Conservation (phyloP, 2,797 vertebrate genomes). For the Pelodytes ibericus region DNA sequence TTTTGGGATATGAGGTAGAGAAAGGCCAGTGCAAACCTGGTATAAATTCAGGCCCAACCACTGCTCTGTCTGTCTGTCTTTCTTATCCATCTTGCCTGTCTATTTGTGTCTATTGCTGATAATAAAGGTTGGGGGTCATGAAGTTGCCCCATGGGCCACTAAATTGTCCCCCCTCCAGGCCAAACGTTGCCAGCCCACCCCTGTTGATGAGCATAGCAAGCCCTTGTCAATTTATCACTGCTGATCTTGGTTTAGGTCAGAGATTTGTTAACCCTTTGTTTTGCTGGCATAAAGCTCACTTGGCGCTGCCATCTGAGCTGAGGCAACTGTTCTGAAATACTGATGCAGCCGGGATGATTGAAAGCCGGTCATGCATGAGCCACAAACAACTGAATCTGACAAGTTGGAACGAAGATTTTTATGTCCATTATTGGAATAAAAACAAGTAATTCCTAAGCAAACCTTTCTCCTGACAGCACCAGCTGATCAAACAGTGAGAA, state of each 20-base stretch:
- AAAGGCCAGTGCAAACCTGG: too few relatives aligned
- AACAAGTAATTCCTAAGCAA: constrained; percentile 38
- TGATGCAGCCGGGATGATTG: constrained; percentile 43
- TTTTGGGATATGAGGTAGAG: too few relatives aligned
- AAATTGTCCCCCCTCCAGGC: too few relatives aligned
- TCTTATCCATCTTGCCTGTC: too few relatives aligned
- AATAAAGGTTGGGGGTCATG: too few relatives aligned
- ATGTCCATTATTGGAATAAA: constrained; percentile 53
- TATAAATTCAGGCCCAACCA: too few relatives aligned
- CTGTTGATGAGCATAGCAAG: too few relatives aligned
- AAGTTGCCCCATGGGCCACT: too few relatives aligned
- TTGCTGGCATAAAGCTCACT: constrained; percentile 21
- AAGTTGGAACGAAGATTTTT: constrained; percentile 53
- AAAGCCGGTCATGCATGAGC: constrained; percentile 49
- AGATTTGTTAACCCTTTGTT: constrained; percentile 20
- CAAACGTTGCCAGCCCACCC: too few relatives aligned
- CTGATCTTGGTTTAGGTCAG: constrained; percentile 12
- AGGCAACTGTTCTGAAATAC: constrained; percentile 48
- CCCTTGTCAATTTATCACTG: too few relatives aligned
- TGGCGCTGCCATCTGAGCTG: constrained; percentile 30
- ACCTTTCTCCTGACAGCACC: constrained; percentile 42
- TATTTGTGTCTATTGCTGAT: too few relatives aligned
- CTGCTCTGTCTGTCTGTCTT: too few relatives aligned
- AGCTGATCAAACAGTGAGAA: constrained; percentile 41
- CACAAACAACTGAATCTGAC: constrained; percentile 41